Conservation (phyloP, 2,797 vertebrate genomes). For the Mycteria americana region DNA sequence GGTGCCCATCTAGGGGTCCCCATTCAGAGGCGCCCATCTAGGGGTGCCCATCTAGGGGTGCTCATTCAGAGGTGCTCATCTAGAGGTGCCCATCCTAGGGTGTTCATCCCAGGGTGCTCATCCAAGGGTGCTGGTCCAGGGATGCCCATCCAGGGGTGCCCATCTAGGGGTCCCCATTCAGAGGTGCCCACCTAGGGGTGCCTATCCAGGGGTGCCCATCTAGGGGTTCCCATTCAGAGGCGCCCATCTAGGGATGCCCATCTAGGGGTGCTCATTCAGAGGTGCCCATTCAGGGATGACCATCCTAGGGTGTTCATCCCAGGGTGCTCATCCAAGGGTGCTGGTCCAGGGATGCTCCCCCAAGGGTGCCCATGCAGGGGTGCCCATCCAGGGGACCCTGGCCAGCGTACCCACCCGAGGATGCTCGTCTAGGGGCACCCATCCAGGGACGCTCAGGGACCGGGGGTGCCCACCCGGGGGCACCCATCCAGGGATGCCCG, state of each 20-base stretch:
- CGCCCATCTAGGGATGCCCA: no score
- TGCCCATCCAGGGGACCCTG: not conserved
- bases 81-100: rapidly evolving
- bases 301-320: no score
- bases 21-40: not conserved
- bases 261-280: not conserved
- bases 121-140: not conserved
- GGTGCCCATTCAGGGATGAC: not conserved
- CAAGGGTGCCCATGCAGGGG: no score
- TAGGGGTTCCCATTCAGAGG: no score
- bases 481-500: not conserved
- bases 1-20: not conserved
- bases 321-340: no score
- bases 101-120: not conserved
- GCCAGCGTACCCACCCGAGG: not conserved
- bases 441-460: not conserved
- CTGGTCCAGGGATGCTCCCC: not conserved
- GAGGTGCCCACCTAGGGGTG: not conserved
- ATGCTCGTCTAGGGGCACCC: not conserved
- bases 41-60: not conserved
- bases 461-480: not conserved
- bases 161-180: no score
- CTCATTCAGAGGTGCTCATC: not conserved
- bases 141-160: not conserved
- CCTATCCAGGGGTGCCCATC: no score